These are phyloP conservation scores for Arctia plantaginis DNA, from an alignment of 2,888 invertebrate species.

Conservation along the genomic window DNA sequence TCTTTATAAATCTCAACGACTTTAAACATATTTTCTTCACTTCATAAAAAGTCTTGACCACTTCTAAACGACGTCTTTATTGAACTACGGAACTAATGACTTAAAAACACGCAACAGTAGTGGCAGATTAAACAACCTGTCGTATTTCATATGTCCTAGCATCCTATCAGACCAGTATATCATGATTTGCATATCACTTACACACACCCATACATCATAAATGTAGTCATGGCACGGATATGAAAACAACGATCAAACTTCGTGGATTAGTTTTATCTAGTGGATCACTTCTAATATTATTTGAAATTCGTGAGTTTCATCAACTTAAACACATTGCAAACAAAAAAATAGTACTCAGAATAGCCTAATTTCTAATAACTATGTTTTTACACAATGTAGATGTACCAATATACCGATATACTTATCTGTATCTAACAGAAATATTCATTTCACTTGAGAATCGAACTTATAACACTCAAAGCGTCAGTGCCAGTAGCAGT, in stretches of 20 bases:
- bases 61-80: background rate
- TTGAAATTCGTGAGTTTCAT: no score
- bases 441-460: background rate
- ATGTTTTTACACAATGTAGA: background rate
- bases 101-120: background rate
- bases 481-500: background rate
- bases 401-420: background rate
- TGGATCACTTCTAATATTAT: no score
- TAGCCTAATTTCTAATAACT: background rate
- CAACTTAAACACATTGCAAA: no score
- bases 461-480: background rate
- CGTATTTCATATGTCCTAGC: background rate
- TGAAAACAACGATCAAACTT: background rate
- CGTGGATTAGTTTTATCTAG: no score
- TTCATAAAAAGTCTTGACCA: background rate
- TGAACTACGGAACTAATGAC: background rate
- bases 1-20: background rate
- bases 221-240: background rate
- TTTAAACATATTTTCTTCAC: background rate
- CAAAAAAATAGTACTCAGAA: no score
- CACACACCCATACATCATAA: background rate
- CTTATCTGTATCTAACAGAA: background rate
- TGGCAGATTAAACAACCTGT: background rate
- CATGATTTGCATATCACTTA: constrained; percentile 1
- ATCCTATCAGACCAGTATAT: background rate